phyloP scores from a whole-genome alignment of 37 sponge, comb jelly and placozoan species.

The Spongia lamella region DNA sequence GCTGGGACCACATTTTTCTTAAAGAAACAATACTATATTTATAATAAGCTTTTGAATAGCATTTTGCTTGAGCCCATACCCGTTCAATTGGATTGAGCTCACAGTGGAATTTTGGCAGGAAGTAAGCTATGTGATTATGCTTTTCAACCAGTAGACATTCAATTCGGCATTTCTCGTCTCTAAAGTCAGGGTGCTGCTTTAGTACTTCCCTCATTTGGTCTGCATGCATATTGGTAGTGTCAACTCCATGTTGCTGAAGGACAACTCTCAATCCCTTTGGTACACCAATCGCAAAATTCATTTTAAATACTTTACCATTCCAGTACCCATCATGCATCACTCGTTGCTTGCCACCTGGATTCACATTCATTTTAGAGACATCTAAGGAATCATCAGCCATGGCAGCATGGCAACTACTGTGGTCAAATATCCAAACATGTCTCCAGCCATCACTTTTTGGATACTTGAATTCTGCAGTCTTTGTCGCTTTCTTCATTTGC shows the following conservation, averaged over 20 bases:
- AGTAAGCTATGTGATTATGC: conserved; percentile 24
- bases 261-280: conserved; percentile 22
- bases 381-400: conserved; percentile 31
- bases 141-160: conserved; percentile 24
- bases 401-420: conserved; percentile 29
- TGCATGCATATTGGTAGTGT: background rate
- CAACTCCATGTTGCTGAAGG: conserved; percentile 13
- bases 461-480: conserved; percentile 29
- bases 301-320: conserved; percentile 6
- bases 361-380: background rate
- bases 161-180: conserved; percentile 9
- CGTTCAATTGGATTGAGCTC: conserved; percentile 47
- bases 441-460: conserved; percentile 22
- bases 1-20: conserved; percentile 13
- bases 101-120: conserved; percentile 51
- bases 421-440: conserved; percentile 15
- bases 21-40: conserved; percentile 13
- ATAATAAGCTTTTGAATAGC: conserved; percentile 12
- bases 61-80: conserved; percentile 35
- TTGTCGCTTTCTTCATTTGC: conserved; percentile 4
- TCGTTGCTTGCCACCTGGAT: conserved; percentile 15
- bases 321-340: background rate
- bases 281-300: conserved; percentile 5
- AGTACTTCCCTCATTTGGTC: conserved; percentile 24
- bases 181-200: conserved; percentile 22